Evolutionary conservation across 2,888 invertebrate genomes (phyloP).

Genomic region (Coelopa pilipes): DNA sequence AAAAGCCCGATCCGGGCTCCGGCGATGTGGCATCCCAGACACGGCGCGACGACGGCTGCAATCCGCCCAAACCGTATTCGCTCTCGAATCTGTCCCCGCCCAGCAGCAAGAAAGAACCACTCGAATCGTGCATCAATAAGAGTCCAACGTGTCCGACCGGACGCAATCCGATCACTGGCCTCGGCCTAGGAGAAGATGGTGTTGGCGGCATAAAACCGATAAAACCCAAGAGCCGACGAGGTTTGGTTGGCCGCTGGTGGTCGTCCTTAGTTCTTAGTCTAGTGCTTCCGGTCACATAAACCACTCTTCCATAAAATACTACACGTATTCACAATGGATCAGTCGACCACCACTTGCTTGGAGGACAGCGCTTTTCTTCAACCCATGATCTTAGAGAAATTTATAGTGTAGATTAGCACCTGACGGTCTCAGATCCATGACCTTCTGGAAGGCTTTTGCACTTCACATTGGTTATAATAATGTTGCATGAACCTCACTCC

Average conservation of each 20-base stretch:
- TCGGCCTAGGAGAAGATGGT: slow-evolving; percentile 52
- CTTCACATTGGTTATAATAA: too few species aligned
- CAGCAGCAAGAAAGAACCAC: slow-evolving; percentile 31
- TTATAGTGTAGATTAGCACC: too few species aligned
- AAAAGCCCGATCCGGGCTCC: slow-evolving; percentile 36
- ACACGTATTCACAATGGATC: too few species aligned
- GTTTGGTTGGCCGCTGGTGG: slow-evolving; percentile 24
- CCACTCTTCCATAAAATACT: background rate
- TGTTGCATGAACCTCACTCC: too few species aligned
- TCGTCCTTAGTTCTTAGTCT: too few species aligned
- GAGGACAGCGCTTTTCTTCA: too few species aligned
- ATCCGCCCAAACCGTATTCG: slow-evolving; percentile 46
- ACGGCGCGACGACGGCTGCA: slow-evolving; percentile 42
- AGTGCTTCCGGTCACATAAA: background rate
- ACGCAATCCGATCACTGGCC: slow-evolving; percentile 59
- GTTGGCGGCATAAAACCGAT: slow-evolving; percentile 49
- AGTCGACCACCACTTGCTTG: too few species aligned
- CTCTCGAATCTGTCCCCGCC: slow-evolving; percentile 41
- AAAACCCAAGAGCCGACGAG: slow-evolving; percentile 49
- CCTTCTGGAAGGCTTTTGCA: too few species aligned
- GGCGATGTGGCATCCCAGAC: slow-evolving; percentile 45
- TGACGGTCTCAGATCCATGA: too few species aligned
- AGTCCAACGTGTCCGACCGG: slow-evolving; percentile 37
- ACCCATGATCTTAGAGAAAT: too few species aligned
- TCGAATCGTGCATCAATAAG: slow-evolving; percentile 26